Evolutionary conservation across 2,797 vertebrate species (phyloP).

Genomic region (Catostomus latipinnis): DNA sequence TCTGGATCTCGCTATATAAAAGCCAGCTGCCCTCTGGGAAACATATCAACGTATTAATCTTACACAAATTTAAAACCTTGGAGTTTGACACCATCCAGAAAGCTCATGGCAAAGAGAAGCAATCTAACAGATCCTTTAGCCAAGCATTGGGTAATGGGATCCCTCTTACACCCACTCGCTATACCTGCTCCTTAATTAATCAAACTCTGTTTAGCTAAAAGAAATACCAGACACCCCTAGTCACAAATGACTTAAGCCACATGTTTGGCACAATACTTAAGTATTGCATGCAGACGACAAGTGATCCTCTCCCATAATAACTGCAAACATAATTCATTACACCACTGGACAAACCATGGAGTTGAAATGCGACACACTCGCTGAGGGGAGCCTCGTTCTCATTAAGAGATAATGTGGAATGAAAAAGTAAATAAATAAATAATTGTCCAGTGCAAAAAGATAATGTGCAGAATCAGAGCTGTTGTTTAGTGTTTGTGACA

Average conservation of each 20-base stretch:
- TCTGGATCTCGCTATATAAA: constrained; percentile 50
- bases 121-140: constrained; percentile 54
- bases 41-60: constrained; percentile 63
- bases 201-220: constrained; percentile 49
- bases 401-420: constrained; percentile 49
- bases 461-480: neutral
- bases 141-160: constrained; percentile 38
- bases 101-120: constrained; percentile 56
- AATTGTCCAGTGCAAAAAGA: neutral
- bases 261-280: constrained; percentile 39
- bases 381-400: constrained; percentile 34
- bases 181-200: constrained; percentile 46
- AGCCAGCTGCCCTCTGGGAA: constrained; percentile 46
- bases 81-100: constrained; percentile 52
- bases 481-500: too few species aligned
- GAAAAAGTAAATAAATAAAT: constrained; percentile 7
- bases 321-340: constrained; percentile 47
- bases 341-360: constrained; percentile 28
- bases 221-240: constrained; percentile 40
- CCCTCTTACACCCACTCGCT: constrained; percentile 19
- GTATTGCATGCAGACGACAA: constrained; percentile 30
- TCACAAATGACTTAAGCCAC: constrained; percentile 40
- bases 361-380: constrained; percentile 25
- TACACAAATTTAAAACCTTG: constrained; percentile 59
- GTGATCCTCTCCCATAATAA: constrained; percentile 46